Percentiles rank a stretch among this genome's conserved stretches.
Conservation (phyloP, 2,888 invertebrate species). For the Ophioninae sp. region DNA sequence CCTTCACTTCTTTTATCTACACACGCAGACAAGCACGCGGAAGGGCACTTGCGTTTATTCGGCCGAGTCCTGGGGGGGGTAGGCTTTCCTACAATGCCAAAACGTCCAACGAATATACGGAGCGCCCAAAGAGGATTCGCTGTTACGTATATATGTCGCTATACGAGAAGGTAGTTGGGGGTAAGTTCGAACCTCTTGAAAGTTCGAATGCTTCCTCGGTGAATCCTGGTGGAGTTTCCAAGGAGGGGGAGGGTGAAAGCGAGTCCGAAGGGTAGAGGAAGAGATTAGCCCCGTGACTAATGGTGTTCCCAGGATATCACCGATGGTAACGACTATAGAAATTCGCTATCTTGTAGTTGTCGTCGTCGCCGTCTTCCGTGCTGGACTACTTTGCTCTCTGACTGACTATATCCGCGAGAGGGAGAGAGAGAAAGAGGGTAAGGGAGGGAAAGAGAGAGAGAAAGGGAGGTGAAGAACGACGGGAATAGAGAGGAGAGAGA, state of each 20-base stretch:
- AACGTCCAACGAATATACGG: conserved; percentile 16
- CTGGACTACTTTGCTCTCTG: conserved; percentile 12
- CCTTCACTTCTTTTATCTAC: not conserved
- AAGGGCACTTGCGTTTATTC: not conserved
- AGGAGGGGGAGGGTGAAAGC: not conserved
- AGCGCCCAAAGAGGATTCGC: conserved; percentile 13
- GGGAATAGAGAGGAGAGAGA: not conserved
- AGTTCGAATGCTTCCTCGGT: conserved; percentile 16
- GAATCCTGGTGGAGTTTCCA: conserved; percentile 31
- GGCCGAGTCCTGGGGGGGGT: conserved; percentile 4
- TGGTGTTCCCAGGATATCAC: conserved; percentile 43
- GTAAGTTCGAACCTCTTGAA: conserved; percentile 40
- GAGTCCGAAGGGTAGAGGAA: not conserved
- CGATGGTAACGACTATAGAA: conserved; percentile 35
- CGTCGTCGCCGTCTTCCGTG: conserved; percentile 13
- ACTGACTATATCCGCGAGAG: not conserved
- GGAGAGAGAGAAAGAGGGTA: not conserved
- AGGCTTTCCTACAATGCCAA: conserved; percentile 35
- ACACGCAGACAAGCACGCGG: not conserved
- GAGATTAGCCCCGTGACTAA: conserved; percentile 48
- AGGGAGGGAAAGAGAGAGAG: not conserved
- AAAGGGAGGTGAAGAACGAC: too few species aligned
- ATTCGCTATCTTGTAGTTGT: conserved; percentile 30
- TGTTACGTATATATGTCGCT: conserved; percentile 1
- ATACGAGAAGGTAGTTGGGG: conserved; percentile 1